Evolutionary conservation across 2,113 vertebrate species (phyloP).

Genomic region (Nicator chloris): DNA sequence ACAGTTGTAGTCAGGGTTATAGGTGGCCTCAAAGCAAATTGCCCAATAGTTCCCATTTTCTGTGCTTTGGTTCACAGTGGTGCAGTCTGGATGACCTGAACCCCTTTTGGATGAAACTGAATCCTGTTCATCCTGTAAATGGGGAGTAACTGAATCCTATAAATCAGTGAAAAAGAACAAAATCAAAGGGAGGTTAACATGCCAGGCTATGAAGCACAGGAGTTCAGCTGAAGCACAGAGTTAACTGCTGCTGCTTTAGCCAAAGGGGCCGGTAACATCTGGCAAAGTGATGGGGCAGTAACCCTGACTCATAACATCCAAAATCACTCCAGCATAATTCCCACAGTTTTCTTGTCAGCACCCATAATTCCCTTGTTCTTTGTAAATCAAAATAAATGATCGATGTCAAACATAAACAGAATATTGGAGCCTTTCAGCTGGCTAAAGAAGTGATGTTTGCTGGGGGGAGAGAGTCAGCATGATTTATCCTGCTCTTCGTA

Average conservation of each 20-base stretch:
- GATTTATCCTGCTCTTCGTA: not conserved
- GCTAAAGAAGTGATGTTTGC: not conserved
- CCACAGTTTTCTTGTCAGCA: constrained; percentile 52
- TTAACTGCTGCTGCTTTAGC: constrained; percentile 1
- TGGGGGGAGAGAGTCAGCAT: not conserved
- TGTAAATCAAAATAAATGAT: constrained; percentile 30
- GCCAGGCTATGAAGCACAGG: not conserved
- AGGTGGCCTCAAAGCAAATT: not conserved
- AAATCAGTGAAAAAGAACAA: not conserved
- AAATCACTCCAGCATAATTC: constrained; percentile 16
- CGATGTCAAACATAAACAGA: constrained; percentile 4
- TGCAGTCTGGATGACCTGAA: not conserved
- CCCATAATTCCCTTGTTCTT: constrained; percentile 27
- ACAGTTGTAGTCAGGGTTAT: not conserved
- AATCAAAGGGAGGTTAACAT: constrained; percentile 18
- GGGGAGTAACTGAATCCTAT: not conserved
- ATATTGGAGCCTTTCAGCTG: not conserved
- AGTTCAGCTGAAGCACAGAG: not conserved
- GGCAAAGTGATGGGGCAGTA: constrained; percentile 25
- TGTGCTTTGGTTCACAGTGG: not conserved
- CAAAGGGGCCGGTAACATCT: constrained; percentile 24
- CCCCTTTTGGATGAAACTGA: not conserved
- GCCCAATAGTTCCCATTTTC: not conserved
- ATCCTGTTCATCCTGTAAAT: constrained; percentile 17
- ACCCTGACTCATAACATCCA: not conserved